Percentiles rank a stretch among this genome's conserved stretches.
Conservation (phyloP, 2,888 invertebrate species). For the Scaeva pyrastri region DNA sequence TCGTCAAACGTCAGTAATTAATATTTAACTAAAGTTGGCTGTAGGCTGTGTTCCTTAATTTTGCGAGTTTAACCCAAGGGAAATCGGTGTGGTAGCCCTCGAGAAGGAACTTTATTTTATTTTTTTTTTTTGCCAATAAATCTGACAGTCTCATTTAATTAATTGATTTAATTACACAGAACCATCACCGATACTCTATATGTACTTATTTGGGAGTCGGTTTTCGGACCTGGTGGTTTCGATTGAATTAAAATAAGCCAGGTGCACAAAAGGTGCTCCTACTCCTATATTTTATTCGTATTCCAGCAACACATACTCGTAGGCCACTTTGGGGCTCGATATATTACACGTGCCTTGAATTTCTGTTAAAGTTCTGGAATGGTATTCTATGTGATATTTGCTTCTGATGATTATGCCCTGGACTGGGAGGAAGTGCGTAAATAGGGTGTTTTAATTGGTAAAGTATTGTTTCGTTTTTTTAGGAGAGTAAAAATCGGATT, state of each 20-base stretch:
- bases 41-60: conserved; percentile 44
- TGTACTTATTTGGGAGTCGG: background rate
- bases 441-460: background rate
- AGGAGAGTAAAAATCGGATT: no score
- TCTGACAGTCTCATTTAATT: conserved; percentile 56
- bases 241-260: background rate
- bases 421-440: background rate
- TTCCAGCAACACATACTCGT: background rate
- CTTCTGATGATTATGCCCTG: background rate
- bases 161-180: conserved; percentile 51
- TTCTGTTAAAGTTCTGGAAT: background rate
- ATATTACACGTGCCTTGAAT: conserved; percentile 12
- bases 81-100: background rate
- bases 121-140: conserved; percentile 23
- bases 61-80: conserved; percentile 1
- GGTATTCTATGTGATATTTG: background rate
- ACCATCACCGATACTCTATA: no score
- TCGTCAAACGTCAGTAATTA: conserved; percentile 51
- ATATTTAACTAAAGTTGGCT: conserved; percentile 45
- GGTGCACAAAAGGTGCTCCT: background rate
- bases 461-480: no score
- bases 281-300: no score
- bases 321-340: background rate
- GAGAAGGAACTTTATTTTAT: background rate
- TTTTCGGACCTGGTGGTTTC: background rate